Conservation (phyloP, 2,113 vertebrate species). For the Laticauda colubrina region DNA sequence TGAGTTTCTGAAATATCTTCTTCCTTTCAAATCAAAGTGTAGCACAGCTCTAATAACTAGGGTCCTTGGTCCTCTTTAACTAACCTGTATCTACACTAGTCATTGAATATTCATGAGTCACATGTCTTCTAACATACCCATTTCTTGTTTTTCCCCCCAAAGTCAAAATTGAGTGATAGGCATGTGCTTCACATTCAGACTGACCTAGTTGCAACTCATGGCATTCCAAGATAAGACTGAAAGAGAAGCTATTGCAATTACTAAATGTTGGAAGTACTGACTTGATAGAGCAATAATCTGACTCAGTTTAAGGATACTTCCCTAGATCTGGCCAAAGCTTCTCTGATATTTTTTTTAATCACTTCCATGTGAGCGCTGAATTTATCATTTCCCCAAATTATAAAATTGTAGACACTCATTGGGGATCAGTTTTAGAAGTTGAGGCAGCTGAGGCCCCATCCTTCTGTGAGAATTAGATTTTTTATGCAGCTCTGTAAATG, state of each 20-base stretch:
- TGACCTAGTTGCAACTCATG: not conserved
- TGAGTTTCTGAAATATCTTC: not conserved
- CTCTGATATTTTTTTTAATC: not conserved
- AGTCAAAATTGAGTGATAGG: not conserved
- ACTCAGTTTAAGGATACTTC: not conserved
- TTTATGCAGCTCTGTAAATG: accelerated
- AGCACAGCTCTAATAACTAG: not conserved
- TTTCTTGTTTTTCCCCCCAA: not conserved
- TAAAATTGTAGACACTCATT: not conserved
- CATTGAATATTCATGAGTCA: not conserved
- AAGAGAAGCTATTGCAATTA: not conserved
- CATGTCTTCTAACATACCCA: not conserved
- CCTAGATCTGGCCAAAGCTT: not conserved
- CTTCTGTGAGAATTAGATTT: not conserved
- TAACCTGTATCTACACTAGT: not conserved
- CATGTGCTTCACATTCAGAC: not conserved
- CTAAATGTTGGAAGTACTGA: not conserved
- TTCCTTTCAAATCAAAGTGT: not conserved
- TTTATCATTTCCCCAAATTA: not conserved
- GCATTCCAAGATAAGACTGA: not conserved
- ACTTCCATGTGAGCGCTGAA: not conserved
- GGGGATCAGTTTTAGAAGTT: not conserved
- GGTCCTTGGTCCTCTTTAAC: not conserved
- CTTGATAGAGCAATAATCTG: not conserved
- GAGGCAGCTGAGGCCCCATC: not conserved